phyloP scores from a whole-genome alignment of 2,888 invertebrate species.

The Pristionchus maxplancki region DNA sequence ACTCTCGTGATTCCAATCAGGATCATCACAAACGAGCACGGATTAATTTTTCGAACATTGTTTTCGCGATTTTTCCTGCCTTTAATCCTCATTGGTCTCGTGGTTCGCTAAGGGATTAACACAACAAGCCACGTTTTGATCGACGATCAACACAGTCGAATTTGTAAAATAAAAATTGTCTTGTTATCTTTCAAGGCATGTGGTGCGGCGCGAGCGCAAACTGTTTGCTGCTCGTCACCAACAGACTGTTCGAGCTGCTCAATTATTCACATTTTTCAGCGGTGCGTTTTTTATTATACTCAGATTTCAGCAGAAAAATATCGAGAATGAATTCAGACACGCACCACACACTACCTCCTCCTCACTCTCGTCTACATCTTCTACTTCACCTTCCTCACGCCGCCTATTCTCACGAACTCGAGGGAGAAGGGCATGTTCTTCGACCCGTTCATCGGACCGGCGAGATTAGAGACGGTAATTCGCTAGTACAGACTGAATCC shows the following conservation, averaged over 20 bases:
- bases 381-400: slow-evolving; percentile 47
- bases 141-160: not conserved
- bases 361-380: slow-evolving; percentile 8
- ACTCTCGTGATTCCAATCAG: not conserved
- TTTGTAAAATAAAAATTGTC: too few relatives aligned
- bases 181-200: too few relatives aligned
- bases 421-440: slow-evolving; percentile 40
- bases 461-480: not conserved
- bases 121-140: too few relatives aligned
- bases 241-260: slow-evolving; percentile 32
- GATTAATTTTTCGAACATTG: not conserved
- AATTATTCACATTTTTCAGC: not conserved
- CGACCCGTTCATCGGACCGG: slow-evolving; percentile 38
- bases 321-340: not conserved
- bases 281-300: not conserved
- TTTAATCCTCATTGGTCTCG: not conserved
- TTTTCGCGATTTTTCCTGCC: not conserved
- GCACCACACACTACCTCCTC: not conserved
- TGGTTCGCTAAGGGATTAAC: not conserved
- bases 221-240: slow-evolving; percentile 11
- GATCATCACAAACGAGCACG: too few relatives aligned
- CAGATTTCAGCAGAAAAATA: too few relatives aligned
- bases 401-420: slow-evolving; percentile 18
- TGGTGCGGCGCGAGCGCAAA: slow-evolving; percentile 26
- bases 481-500: too few relatives aligned